A percentile compares a stretch with the other conserved stretches of the same genome.
Evolutionary conservation across 1,140 invertebrate genomes (phyloP).

Genomic region (Listronotus oregonensis): DNA sequence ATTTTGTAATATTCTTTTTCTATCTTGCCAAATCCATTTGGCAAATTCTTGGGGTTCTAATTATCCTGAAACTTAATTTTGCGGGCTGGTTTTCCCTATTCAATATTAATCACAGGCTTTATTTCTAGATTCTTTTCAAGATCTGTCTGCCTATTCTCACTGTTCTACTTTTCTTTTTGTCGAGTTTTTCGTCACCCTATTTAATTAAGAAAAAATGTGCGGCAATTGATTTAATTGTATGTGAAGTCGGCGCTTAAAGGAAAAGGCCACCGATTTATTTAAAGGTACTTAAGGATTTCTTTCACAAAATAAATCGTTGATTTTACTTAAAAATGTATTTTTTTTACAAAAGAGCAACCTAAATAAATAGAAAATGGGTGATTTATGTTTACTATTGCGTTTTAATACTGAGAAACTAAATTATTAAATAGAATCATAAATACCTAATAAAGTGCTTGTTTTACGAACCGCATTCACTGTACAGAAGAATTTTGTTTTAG

Average conservation of each 20-base stretch:
- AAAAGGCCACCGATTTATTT: slow-evolving; percentile 23
- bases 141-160: slow-evolving; percentile 18
- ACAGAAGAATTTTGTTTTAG: too few species aligned
- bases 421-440: too few species aligned
- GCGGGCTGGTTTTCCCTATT: slow-evolving; percentile 15
- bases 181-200: slow-evolving; percentile 23
- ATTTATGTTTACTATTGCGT: too few species aligned
- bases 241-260: slow-evolving; percentile 17
- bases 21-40: too few species aligned
- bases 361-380: too few species aligned
- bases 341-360: too few species aligned
- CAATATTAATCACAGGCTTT: slow-evolving; percentile 28
- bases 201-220: slow-evolving; percentile 32
- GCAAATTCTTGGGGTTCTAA: not conserved
- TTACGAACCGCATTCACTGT: too few species aligned
- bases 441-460: too few species aligned
- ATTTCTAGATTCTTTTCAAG: slow-evolving; percentile 34
- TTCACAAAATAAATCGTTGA: too few species aligned
- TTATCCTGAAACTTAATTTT: slow-evolving; percentile 28
- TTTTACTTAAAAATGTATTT: too few species aligned
- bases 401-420: too few species aligned
- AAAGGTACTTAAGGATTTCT: slow-evolving; percentile 5
- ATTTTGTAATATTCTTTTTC: too few species aligned
- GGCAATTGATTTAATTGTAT: slow-evolving; percentile 35
- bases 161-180: slow-evolving; percentile 19